Conservation (phyloP, 2,113 vertebrate species). For the Tyto alba region DNA sequence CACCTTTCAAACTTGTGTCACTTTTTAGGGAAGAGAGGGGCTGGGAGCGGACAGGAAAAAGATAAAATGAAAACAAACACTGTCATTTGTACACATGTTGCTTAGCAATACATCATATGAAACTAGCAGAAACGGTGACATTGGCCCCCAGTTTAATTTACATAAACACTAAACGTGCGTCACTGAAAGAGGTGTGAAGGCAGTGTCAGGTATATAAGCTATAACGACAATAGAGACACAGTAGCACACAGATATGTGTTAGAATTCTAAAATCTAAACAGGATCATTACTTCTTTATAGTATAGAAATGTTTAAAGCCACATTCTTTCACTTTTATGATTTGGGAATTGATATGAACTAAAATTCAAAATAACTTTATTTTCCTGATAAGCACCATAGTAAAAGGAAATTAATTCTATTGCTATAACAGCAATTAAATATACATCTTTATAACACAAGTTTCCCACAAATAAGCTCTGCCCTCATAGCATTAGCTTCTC, state of each 20-base stretch:
- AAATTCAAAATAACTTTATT: background rate
- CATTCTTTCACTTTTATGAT: background rate
- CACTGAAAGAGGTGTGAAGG: background rate
- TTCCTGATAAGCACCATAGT: background rate
- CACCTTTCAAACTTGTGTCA: slow-evolving; percentile 31
- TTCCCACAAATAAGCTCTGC: background rate
- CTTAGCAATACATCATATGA: slow-evolving; percentile 32
- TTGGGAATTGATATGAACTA: background rate
- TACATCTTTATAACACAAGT: background rate
- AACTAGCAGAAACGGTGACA: background rate
- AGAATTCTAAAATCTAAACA: background rate
- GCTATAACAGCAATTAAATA: background rate
- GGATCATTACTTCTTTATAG: background rate
- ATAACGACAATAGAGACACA: background rate
- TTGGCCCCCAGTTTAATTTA: background rate
- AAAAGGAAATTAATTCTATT: background rate
- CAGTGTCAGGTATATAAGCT: background rate
- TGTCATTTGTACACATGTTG: background rate
- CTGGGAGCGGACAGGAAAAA: background rate
- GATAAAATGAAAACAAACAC: background rate
- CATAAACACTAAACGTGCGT: background rate
- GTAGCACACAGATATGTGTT: background rate
- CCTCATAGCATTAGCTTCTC: background rate
- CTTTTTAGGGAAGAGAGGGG: background rate
- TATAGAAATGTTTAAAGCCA: background rate